Evolutionary conservation across 2,888 invertebrate genomes (phyloP).

Genomic region (Steinernema hermaphroditum): DNA sequence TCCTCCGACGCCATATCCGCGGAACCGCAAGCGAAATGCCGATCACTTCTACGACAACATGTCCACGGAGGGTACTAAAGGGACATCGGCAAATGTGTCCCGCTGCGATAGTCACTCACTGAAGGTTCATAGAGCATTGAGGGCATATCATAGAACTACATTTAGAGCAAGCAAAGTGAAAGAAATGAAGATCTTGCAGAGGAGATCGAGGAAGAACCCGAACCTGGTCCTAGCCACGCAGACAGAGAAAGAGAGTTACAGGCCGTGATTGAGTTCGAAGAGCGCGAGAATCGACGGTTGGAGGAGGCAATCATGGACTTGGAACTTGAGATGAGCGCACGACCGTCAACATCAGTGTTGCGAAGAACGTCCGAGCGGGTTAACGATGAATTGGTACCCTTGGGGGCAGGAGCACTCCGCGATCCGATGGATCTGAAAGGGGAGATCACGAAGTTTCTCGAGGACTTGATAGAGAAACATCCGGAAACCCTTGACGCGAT

Average conservation of each 20-base stretch:
- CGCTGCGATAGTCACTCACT: not conserved
- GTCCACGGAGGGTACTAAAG: not conserved
- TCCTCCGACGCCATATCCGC: constrained; percentile 1
- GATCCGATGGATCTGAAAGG: constrained; percentile 49
- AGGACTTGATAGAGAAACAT: constrained; percentile 65
- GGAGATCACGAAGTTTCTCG: constrained; percentile 62
- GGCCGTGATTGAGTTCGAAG: not conserved
- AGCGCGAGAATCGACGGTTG: not conserved
- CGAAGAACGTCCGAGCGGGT: constrained; percentile 1
- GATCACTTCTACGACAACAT: not conserved
- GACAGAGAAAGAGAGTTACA: too few species aligned
- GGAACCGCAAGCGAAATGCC: not conserved
- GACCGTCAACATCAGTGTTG: constrained; percentile 14
- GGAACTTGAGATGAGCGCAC: constrained; percentile 22
- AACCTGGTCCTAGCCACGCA: constrained; percentile 11
- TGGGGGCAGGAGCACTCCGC: not conserved
- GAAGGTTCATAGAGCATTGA: not conserved
- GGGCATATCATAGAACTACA: not conserved
- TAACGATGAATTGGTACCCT: not conserved
- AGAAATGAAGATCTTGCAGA: constrained; percentile 5
- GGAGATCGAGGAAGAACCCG: constrained; percentile 23
- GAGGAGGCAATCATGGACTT: not conserved
- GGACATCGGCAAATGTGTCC: not conserved
- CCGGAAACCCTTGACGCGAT: constrained; percentile 65
- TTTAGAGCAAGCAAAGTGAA: not conserved